These are phyloP conservation scores for Dendroctonus ponderosae DNA, from an alignment of 1,140 invertebrate genomes.

Conservation along the genomic window DNA sequence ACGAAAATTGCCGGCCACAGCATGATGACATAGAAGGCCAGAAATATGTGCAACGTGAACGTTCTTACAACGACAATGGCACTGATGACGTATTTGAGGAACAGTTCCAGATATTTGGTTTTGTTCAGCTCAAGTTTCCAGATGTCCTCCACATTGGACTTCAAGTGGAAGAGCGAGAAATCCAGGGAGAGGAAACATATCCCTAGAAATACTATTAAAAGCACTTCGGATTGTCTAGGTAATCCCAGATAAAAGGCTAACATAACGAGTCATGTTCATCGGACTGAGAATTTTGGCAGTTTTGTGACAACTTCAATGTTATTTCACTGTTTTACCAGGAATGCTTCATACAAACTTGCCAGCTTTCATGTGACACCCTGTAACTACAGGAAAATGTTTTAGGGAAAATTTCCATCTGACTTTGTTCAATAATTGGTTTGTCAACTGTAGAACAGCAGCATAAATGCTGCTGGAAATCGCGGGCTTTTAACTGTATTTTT, in stretches of 20 bases:
- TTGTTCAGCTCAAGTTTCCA: constrained; percentile 25
- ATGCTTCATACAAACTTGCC: no score
- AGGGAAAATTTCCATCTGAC: no score
- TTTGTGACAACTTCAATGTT: constrained; percentile 35
- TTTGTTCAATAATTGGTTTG: no score
- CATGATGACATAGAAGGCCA: constrained; percentile 30
- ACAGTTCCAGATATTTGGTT: constrained; percentile 13
- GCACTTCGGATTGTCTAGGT: constrained; percentile 15
- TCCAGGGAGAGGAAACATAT: constrained; percentile 20
- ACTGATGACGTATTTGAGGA: constrained; percentile 26
- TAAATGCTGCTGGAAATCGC: no score
- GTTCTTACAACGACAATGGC: constrained; percentile 19
- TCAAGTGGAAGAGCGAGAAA: constrained; percentile 12
- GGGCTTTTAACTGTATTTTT: no score
- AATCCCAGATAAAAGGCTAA: constrained; percentile 11
- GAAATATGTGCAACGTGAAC: constrained; percentile 20
- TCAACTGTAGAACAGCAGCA: no score
- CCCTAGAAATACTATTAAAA: constrained; percentile 21
- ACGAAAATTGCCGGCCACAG: constrained; percentile 35
- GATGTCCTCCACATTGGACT: constrained; percentile 22
- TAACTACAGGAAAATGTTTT: no score
- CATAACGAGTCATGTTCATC: not conserved
- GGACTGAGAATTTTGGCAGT: constrained; percentile 11
- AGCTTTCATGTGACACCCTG: no score
- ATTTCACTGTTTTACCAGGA: no score